A percentile compares a stretch with the other conserved stretches of the same genome.
phyloP scores from a whole-genome alignment of 2,113 vertebrate genomes.

The Tragulus kanchil region DNA sequence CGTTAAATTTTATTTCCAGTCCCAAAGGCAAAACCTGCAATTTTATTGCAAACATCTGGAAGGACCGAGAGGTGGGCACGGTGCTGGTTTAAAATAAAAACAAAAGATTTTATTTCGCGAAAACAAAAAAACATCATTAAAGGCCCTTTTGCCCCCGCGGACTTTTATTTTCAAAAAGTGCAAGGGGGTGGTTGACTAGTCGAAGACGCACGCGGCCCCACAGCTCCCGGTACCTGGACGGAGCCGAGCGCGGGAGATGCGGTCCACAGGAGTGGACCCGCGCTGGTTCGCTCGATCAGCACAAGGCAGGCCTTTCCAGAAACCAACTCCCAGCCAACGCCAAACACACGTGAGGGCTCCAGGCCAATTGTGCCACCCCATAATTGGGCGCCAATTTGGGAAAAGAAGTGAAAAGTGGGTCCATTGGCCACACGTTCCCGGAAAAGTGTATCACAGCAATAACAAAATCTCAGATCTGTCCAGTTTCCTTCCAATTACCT shows the following conservation, averaged over 20 bases:
- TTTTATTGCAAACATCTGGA: conserved; percentile 93
- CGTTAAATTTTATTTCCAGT: conserved; percentile 92
- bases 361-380: background rate
- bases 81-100: conserved; percentile 88
- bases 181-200: background rate
- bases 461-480: background rate
- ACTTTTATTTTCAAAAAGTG: conserved; percentile 65
- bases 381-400: background rate
- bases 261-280: background rate
- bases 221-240: background rate
- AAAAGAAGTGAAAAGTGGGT: conserved; percentile 26
- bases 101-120: conserved; percentile 87
- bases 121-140: conserved; percentile 89
- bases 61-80: conserved; percentile 87
- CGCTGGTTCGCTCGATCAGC: background rate
- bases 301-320: background rate
- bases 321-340: background rate
- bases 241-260: background rate
- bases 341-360: background rate
- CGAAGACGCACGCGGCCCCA: background rate
- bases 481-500: rapidly evolving
- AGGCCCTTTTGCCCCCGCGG: conserved; percentile 76
- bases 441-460: background rate
- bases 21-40: conserved; percentile 91
- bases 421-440: background rate